These are phyloP conservation scores for Oncorhynchus nerka DNA, from an alignment of 2,113 vertebrate genomes.

Conservation along the genomic window DNA sequence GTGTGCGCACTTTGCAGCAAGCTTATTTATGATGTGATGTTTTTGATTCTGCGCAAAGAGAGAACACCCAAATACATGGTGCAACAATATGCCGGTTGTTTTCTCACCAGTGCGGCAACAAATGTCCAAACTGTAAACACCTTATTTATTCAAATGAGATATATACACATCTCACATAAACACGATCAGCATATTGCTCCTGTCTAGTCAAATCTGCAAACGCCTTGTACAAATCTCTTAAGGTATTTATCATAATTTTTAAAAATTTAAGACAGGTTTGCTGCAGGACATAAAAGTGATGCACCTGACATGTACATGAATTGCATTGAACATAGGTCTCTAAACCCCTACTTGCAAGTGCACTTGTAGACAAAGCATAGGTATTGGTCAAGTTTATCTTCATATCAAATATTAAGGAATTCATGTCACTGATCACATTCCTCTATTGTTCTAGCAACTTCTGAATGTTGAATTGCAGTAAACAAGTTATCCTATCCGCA, in stretches of 20 bases:
- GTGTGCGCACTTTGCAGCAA: not conserved
- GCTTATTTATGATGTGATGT: not conserved
- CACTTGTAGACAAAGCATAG: not conserved
- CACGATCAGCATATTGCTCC: not conserved
- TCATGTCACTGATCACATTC: slow-evolving; percentile 50
- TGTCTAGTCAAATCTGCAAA: not conserved
- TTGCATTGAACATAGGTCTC: not conserved
- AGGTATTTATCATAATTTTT: not conserved
- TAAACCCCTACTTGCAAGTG: not conserved
- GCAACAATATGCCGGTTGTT: not conserved
- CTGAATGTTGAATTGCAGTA: slow-evolving; percentile 64
- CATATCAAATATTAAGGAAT: slow-evolving; percentile 17
- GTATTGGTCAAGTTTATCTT: not conserved
- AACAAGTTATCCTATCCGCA: slow-evolving; percentile 54
- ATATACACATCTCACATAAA: not conserved
- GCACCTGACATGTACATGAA: not conserved
- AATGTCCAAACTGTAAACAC: not conserved
- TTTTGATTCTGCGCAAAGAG: not conserved
- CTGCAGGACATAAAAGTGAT: not conserved
- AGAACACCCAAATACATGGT: not conserved
- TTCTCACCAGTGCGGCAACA: not conserved
- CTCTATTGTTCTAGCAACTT: slow-evolving; percentile 70
- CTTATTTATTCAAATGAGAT: not conserved
- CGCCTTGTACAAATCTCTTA: not conserved
- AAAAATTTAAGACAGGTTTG: not conserved